A percentile compares a stretch with the other conserved stretches of the same genome.
Conservation (phyloP, 2,888 invertebrate species). For the Scrobipalpa atriplicella region DNA sequence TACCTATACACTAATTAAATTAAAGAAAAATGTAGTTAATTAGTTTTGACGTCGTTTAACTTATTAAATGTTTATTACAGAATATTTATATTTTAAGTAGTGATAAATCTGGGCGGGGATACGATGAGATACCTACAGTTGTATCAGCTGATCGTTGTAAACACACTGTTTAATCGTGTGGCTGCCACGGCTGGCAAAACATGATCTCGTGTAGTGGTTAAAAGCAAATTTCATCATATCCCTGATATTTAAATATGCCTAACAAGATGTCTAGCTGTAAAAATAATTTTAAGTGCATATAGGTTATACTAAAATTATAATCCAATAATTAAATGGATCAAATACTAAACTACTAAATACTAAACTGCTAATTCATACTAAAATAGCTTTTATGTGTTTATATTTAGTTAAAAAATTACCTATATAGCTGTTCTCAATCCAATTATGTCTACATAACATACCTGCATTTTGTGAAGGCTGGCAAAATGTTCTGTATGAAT, state of each 20-base stretch:
- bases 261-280: background rate
- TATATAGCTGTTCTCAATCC: background rate
- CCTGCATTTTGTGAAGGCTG: conserved; percentile 34
- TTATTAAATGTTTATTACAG: background rate
- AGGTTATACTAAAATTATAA: background rate
- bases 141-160: background rate
- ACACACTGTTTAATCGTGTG: background rate
- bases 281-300: background rate
- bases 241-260: background rate
- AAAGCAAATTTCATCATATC: background rate
- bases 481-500: conserved; percentile 32
- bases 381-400: too few relatives aligned
- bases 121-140: background rate
- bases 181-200: background rate
- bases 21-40: background rate
- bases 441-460: conserved; percentile 19
- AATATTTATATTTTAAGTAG: background rate
- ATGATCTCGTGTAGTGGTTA: too few relatives aligned
- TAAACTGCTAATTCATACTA: too few relatives aligned
- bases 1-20: background rate
- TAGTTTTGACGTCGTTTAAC: background rate
- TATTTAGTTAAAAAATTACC: too few relatives aligned
- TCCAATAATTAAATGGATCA: background rate
- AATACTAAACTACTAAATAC: too few relatives aligned
- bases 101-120: background rate